Evolutionary conservation across 2,888 invertebrate genomes (phyloP), one percentile per base, ranked within the genome.

Genomic region (Agrilus mali): DNA sequence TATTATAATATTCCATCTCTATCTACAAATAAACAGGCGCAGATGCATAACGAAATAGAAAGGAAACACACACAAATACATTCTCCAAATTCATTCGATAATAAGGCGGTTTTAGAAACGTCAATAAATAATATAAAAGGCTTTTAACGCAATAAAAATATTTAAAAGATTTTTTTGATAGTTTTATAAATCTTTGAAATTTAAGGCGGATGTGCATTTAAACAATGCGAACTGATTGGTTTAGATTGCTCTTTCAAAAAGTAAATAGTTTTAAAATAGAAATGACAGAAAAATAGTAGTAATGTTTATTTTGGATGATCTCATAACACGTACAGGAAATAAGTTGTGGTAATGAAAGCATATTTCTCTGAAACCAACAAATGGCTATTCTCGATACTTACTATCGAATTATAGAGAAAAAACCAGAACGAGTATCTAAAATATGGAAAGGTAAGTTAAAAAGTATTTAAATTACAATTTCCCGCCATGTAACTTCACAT

Each of bases 301-400:
- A 56, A 56, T 57, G 45, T 54, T 59, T 57, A 57, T 59, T 59
- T 59, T 49, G 40, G 51, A 53, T 51, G 52, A 50, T 55, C 50
- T 44, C 41, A 45, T 53, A 50, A 54, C 38, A 32, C 39, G 2
- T 7, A 10, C 10, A 37, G 16, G 37, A 17, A 17, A 7, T 17
- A 37, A 37, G 13, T 14, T 12, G 13, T 17, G 7, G 8, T 17
- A 17, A 17, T 15, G 20, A 37, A 13, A 17, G 20, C 6, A 14
- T 15, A 15, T 14, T 13, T 37, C 13, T 37, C n/a, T 7, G 37
- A 37, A 13, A 14, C 15, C 42, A 34, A 36, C 42, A 34, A 36
- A 51, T 50, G 48, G 49, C 43, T 32, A 43, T 49, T 36, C 41
- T 51, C 47, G 46, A 53, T 20, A 49, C 36, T 33, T 56, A 56